Evolutionary conservation across 2,113 vertebrate species (phyloP).

Genomic region (Symphodus melops): DNA sequence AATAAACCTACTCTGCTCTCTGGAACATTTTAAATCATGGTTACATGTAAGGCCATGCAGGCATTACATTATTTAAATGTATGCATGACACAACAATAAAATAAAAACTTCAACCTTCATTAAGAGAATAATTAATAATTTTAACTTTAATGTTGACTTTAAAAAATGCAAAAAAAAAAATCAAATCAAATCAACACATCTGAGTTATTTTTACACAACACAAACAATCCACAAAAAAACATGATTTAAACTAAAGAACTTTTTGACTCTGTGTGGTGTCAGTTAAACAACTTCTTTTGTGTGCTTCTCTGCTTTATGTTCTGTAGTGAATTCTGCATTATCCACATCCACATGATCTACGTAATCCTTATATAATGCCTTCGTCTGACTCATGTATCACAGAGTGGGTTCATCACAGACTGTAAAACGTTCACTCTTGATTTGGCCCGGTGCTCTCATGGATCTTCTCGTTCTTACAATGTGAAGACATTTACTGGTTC

Average conservation of each 20-base stretch:
- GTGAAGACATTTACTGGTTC: conserved; percentile 41
- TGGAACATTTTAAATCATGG: too few relatives aligned
- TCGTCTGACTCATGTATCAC: neutral
- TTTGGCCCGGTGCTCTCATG: conserved; percentile 19
- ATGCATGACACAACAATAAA: too few relatives aligned
- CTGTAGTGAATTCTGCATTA: conserved; percentile 27
- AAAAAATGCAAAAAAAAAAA: too few relatives aligned
- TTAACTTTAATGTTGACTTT: too few relatives aligned
- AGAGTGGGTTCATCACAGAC: conserved; percentile 38
- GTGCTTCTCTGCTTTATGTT: conserved; percentile 24
- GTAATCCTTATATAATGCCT: conserved; percentile 22
- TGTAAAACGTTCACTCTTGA: conserved; percentile 35
- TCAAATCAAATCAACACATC: too few relatives aligned
- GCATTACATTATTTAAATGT: too few relatives aligned
- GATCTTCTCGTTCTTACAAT: conserved; percentile 25
- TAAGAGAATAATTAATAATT: too few relatives aligned
- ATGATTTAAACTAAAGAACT: neutral
- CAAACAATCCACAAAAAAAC: too few relatives aligned
- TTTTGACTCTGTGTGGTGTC: conserved; percentile 3
- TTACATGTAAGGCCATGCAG: too few relatives aligned
- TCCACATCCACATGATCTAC: conserved; percentile 43
- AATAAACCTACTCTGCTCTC: too few relatives aligned
- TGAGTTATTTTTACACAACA: too few relatives aligned
- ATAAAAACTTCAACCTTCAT: too few relatives aligned
- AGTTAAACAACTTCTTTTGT: conserved; percentile 19